Evolutionary conservation across 1,140 invertebrate genomes (phyloP), one percentile per base, ranked within the genome.

Genomic region (Linepithema humile): DNA sequence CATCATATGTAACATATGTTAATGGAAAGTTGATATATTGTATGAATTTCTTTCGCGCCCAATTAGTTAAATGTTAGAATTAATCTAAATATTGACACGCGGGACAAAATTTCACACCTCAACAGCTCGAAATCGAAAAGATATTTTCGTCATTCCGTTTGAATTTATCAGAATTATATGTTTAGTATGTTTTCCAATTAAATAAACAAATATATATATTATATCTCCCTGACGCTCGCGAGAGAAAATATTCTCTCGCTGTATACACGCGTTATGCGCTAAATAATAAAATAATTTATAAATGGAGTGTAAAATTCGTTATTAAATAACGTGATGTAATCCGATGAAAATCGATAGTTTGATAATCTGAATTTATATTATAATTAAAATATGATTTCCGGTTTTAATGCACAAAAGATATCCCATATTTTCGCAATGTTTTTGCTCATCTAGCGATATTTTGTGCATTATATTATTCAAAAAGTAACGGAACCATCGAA

Each of bases 141-240:
- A 43, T 74, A 60, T 60, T 57, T 74, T 29, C 29, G 15, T 74
- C 26, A 40, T 40, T 60, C 48, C 10, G 35, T 20, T 20, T 38
- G 10, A 29, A 59, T 59, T 60, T 26, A 60, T 32, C 10, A 15
- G 2, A 32, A 32, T 59, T 74, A 45, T 55, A 72, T 7, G 9
- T 60, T 43, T 32, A 43, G 55, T 17, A n/a, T n/a, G n/a, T n/a
- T 43, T 74, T 60, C 26, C 72, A 20, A 17, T 74, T 43, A 60
- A 74, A 74, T 74, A 74, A 74, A 45, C 72, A 60, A 74, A 74
- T 74, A n/a, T n/a, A n/a, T 60, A 43, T 23, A 59, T 74, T 60
- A 43, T 9, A 45, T 10, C 5, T 43, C 5, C 10, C 17, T 29
- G 72, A 15, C 17, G 23, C 23, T 7, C 35, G 4, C 17, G 32